Evolutionary conservation across 2,113 vertebrate species (phyloP), one percentile per base, ranked within the genome.

Genomic region (Misgurnus mizolepis): DNA sequence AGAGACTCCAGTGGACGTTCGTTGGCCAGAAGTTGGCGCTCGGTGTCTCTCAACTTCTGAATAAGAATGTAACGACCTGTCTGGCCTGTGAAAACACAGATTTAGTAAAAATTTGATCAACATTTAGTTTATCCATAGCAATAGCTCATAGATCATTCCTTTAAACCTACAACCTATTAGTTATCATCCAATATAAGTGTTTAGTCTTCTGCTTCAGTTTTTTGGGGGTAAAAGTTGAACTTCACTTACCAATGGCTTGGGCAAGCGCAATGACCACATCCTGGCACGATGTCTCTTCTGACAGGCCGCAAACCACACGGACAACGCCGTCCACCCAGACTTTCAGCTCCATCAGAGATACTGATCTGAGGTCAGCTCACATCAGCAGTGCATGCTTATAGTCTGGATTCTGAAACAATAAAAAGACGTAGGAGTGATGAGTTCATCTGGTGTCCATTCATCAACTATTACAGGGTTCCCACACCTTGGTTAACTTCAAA

Each of bases 301-400:
- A 97, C 65, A 99, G 94, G 0, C 98, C 98, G 0, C 98, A 99
- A 47, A 99, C 97, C 5, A 99, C 95, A 43, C 97, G 93, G 89
- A 97, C 97, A 80, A 98, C 93, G 72, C 97, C 98, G 0, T 99
- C 97, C 86, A 99, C 98, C 98, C 97, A 99, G 80, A 99, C 98
- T 89, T 99, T 99, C 80, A 99, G 94, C 92, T 99, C 98, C 98
- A 99, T 99, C 83, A 88, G 90, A 11, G 69, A 79, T 67, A 45
- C 18, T 79, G 69, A 41, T 27, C 85, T 90, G 71, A 84, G 65
- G 82, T 80, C 58, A 74, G 79, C 83, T 89, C 81, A 58, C 88
- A 80, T 80, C 82, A 90, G 71, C 78, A 69, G 85, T 79, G 70
- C 83, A 82, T 85, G 76, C 69, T 62, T 77, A 39, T 9, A 3